phyloP scores from a whole-genome alignment of 2,888 invertebrate genomes.

The Cephus runcator region DNA sequence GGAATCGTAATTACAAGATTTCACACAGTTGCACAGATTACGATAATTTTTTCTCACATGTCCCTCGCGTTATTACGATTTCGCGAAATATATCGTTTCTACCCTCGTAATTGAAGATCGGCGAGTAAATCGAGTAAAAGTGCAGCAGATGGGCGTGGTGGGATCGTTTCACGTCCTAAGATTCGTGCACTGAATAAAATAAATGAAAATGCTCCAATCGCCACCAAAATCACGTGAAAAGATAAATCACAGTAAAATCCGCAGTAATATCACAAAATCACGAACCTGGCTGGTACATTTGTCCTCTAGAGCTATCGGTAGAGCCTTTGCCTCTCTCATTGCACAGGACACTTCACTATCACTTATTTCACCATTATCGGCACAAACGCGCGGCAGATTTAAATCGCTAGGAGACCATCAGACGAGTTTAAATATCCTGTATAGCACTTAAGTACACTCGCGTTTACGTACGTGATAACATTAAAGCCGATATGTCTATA shows the following conservation, averaged over 20 bases:
- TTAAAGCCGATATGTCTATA: background rate
- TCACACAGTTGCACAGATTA: background rate
- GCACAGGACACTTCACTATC: slow-evolving; percentile 54
- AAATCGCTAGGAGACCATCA: background rate
- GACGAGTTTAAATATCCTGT: background rate
- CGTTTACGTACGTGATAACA: background rate
- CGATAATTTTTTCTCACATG: background rate
- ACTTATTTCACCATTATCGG: slow-evolving; percentile 42
- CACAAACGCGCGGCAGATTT: slow-evolving; percentile 1
- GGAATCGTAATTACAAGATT: background rate
- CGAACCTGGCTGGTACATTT: slow-evolving; percentile 64
- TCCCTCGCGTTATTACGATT: background rate
- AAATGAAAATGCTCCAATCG: background rate
- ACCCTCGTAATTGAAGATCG: background rate
- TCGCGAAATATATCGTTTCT: background rate
- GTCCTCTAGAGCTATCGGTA: slow-evolving; percentile 50
- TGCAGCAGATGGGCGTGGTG: background rate
- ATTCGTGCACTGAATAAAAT: background rate
- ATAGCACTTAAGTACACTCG: background rate
- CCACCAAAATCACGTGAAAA: background rate
- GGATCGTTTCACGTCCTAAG: background rate
- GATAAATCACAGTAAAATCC: background rate
- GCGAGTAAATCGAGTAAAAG: background rate
- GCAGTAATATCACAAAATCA: slow-evolving; percentile 9
- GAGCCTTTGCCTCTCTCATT: slow-evolving; percentile 54